phyloP scores from a whole-genome alignment of 1,140 invertebrate species.

The Thaumatotibia leucotreta region DNA sequence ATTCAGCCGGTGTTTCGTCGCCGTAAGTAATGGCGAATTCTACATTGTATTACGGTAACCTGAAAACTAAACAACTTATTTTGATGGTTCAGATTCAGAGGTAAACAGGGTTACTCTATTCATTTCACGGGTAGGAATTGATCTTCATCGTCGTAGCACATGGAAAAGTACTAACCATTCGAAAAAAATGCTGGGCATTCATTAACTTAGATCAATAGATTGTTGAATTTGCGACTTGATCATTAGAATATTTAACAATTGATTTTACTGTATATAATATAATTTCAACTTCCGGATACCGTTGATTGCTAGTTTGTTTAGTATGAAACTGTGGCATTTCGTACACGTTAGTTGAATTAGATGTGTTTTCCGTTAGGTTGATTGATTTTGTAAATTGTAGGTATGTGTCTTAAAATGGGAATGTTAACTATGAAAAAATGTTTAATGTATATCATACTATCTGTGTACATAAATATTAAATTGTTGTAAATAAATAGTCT shows the following conservation, averaged over 20 bases:
- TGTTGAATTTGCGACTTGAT: not conserved
- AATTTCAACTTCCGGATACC: not conserved
- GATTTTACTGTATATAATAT: not conserved
- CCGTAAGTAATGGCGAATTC: not conserved
- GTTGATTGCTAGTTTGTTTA: conserved; percentile 6
- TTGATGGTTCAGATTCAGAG: conserved; percentile 15
- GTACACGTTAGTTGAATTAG: conserved; percentile 24
- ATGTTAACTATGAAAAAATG: conserved; percentile 56
- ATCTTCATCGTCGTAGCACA: not conserved
- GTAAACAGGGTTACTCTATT: conserved; percentile 34
- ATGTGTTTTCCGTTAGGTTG: conserved; percentile 20
- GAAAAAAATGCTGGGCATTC: not conserved
- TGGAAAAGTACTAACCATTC: not conserved
- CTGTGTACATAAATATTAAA: conserved; percentile 62
- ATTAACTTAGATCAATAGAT: not conserved
- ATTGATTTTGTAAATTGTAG: conserved; percentile 21
- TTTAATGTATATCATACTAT: conserved; percentile 61
- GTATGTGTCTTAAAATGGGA: conserved; percentile 33
- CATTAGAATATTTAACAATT: not conserved
- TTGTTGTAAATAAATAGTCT: conserved; percentile 72
- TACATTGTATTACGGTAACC: not conserved
- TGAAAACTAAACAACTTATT: not conserved
- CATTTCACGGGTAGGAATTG: conserved; percentile 2
- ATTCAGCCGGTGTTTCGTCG: not conserved
- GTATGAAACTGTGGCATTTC: conserved; percentile 22